These are phyloP conservation scores for Heliornis fulica DNA, from an alignment of 2,113 vertebrate genomes.

Conservation along the genomic window DNA sequence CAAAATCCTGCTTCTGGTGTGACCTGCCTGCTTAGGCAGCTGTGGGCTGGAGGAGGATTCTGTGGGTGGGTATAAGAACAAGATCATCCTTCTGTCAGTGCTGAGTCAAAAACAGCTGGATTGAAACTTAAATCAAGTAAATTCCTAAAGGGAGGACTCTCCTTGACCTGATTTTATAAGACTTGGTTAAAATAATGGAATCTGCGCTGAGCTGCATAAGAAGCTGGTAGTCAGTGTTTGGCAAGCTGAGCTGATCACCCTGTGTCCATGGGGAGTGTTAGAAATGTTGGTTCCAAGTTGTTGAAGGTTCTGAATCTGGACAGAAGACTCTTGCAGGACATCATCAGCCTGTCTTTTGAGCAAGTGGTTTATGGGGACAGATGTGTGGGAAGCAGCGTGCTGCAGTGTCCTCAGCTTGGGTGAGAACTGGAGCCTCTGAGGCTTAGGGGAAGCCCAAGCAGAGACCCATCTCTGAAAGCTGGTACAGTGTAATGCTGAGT, in stretches of 20 bases:
- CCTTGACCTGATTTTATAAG: neutral
- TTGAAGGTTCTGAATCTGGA: neutral
- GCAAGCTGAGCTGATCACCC: neutral
- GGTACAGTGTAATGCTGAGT: neutral
- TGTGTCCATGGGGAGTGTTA: neutral
- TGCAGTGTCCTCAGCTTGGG: neutral
- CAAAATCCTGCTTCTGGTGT: neutral
- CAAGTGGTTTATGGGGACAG: neutral
- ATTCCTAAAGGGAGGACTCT: neutral
- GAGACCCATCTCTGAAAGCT: neutral
- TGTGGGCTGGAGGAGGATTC: neutral
- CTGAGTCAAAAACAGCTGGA: neutral
- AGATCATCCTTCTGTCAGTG: accelerated
- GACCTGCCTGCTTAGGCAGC: neutral
- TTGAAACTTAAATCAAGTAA: neutral
- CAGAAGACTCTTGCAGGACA: neutral
- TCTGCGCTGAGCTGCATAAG: neutral
- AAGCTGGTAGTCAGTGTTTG: neutral
- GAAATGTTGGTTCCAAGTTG: neutral
- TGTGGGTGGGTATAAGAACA: neutral
- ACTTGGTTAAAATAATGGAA: neutral
- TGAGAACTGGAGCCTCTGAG: neutral
- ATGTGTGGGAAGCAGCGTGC: neutral
- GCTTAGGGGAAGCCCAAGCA: neutral
- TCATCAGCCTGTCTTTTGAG: neutral